A percentile compares a stretch with the other conserved stretches of the same genome.
These are phyloP conservation scores for Drosophila fulvimacula DNA, from an alignment of 2,888 invertebrate genomes.

Conservation along the genomic window DNA sequence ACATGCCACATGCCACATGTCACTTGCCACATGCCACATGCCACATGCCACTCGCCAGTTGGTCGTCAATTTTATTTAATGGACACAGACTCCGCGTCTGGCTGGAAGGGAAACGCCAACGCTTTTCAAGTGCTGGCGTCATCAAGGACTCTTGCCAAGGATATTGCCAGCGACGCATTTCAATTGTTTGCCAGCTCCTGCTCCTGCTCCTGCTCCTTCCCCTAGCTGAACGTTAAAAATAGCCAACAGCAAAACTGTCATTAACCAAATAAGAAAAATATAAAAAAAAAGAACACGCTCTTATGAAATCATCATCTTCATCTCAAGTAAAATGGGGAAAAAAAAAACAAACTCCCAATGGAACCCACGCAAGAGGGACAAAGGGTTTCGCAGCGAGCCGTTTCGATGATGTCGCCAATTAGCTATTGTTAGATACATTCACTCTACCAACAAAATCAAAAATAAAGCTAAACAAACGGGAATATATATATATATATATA, in stretches of 20 bases:
- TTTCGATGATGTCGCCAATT: constrained; percentile 17
- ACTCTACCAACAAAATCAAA: neutral
- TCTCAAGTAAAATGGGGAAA: neutral
- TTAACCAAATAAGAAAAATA: constrained; percentile 41
- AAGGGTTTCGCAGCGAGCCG: constrained; percentile 5
- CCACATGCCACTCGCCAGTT: constrained; percentile 7
- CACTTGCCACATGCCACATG: constrained; percentile 2
- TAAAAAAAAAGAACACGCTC: constrained; percentile 1
- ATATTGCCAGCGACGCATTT: constrained; percentile 30
- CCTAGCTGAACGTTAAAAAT: constrained; percentile 23
- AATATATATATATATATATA: too few relatives aligned
- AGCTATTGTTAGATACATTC: constrained; percentile 6
- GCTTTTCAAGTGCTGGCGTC: constrained; percentile 33
- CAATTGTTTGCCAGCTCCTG: constrained; percentile 32
- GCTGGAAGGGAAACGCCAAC: constrained; percentile 35
- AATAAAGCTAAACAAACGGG: neutral
- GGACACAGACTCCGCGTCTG: constrained; percentile 15
- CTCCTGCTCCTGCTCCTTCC: neutral
- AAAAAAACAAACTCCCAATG: constrained; percentile 5
- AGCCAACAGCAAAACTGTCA: constrained; percentile 46
- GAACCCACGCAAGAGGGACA: constrained; percentile 15
- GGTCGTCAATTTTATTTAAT: constrained; percentile 37
- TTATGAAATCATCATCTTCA: constrained; percentile 17
- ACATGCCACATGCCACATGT: too few relatives aligned
- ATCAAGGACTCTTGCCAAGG: constrained; percentile 35